phyloP scores from a whole-genome alignment of 1,140 invertebrate species.

The Lerema accius region DNA sequence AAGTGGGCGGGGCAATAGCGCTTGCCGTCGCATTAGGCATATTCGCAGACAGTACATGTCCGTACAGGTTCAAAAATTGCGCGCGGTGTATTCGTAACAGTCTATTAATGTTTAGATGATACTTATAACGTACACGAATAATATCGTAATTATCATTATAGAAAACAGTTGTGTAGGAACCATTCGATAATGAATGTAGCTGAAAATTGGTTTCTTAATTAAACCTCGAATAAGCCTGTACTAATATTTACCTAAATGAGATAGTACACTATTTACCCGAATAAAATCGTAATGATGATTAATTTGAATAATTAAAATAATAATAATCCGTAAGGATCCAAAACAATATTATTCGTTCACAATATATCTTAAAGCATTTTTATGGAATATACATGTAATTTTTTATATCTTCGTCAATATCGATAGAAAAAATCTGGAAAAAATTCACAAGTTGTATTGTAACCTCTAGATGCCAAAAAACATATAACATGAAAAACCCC shows the following conservation, averaged over 20 bases:
- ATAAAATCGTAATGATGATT: background rate
- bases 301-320: background rate
- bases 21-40: background rate
- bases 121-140: background rate
- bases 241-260: background rate
- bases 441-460: conserved; percentile 2
- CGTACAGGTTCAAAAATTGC: background rate
- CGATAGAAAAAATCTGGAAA: conserved; percentile 2
- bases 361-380: background rate
- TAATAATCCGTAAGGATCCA: background rate
- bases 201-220: background rate
- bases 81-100: background rate
- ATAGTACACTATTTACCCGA: background rate
- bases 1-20: background rate
- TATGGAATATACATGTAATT: background rate
- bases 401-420: conserved; percentile 6
- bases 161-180: background rate
- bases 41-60: background rate
- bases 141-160: background rate
- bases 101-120: background rate
- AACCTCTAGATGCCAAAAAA: conserved; percentile 1
- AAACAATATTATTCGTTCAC: background rate
- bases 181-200: conserved; percentile 4
- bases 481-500: conserved; percentile 2
- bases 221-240: conserved; percentile 1